Percentiles rank a stretch among this genome's conserved stretches.
phyloP scores from a whole-genome alignment of 2,797 vertebrate genomes.

The Hydrophis major region DNA sequence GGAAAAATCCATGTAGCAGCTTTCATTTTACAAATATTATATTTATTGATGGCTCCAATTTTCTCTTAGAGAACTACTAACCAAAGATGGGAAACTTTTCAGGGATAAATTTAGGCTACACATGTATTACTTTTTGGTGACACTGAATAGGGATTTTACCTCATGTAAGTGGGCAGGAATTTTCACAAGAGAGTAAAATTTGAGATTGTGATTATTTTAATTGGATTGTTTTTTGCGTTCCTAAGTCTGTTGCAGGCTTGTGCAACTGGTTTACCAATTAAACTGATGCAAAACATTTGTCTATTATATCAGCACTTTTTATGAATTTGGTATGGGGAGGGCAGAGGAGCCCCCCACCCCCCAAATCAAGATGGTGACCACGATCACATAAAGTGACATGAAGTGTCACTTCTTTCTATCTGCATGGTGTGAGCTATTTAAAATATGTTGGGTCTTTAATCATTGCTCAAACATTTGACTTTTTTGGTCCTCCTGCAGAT shows the following conservation, averaged over 20 bases:
- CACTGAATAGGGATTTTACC: neutral
- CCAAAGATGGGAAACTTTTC: neutral
- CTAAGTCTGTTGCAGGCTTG: neutral
- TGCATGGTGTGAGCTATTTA: neutral
- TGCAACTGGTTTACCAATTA: neutral
- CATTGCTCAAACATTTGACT: neutral
- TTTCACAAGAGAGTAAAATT: neutral
- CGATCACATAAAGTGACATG: neutral
- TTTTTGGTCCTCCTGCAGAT: neutral
- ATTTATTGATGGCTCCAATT: neutral
- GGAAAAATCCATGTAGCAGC: neutral
- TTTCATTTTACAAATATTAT: neutral
- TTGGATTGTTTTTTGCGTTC: neutral
- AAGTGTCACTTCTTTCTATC: neutral
- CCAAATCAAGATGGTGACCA: neutral
- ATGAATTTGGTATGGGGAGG: neutral
- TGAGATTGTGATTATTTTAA: neutral
- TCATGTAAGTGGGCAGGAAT: neutral
- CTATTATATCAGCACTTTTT: neutral
- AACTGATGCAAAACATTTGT: neutral
- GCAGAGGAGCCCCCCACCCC: neutral
- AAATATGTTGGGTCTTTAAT: neutral
- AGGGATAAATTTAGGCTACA: neutral
- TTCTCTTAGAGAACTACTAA: neutral
- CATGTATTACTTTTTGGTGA: neutral